These are phyloP conservation scores for Halcyon malimbica DNA, from an alignment of 2,113 vertebrate genomes.

Conservation along the genomic window DNA sequence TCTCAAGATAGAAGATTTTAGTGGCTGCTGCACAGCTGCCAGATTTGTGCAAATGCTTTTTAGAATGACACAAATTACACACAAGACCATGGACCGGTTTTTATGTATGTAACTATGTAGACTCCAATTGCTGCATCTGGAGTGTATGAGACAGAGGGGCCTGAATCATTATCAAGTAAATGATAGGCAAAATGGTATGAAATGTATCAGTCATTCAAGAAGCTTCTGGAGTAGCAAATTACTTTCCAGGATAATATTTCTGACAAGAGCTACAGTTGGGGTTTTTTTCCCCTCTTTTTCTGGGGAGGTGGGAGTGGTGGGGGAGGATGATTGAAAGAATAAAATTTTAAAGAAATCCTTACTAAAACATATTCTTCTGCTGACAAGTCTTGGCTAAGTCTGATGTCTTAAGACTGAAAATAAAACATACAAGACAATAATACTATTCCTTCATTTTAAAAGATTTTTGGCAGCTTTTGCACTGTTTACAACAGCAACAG, in stretches of 20 bases:
- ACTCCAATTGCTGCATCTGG: neutral
- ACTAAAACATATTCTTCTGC: neutral
- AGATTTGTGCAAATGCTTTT: neutral
- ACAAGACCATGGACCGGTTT: neutral
- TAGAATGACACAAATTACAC: neutral
- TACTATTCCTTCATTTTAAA: neutral
- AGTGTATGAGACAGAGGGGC: neutral
- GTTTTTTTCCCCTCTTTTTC: too few relatives aligned
- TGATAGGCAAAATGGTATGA: neutral
- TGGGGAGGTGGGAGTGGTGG: fast-evolving
- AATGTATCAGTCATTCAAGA: neutral
- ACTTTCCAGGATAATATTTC: neutral
- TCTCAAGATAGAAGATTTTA: neutral
- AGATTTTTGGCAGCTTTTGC: neutral
- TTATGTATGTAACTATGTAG: neutral
- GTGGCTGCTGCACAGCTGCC: neutral
- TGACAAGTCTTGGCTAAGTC: neutral
- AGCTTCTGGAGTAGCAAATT: neutral
- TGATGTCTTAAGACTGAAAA: too few relatives aligned
- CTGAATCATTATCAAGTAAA: neutral
- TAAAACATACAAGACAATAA: neutral
- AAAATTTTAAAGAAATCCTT: neutral
- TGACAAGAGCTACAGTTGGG: neutral
- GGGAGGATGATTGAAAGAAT: neutral
- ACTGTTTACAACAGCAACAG: neutral